Conservation (phyloP, 2,888 invertebrate species). For the Drosophila koepferae region DNA sequence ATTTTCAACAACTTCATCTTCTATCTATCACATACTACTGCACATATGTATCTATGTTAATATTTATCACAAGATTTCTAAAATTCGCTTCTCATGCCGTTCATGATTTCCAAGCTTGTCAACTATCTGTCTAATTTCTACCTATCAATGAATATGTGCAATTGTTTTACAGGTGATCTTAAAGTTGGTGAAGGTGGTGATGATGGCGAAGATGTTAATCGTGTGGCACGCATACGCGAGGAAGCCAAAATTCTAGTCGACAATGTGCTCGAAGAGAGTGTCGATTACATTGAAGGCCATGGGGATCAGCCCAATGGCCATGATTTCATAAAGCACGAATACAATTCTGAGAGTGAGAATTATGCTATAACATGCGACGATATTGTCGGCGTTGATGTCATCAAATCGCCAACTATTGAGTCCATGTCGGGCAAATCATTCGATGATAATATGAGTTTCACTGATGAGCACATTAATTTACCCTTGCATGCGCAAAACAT, state of each 20-base stretch:
- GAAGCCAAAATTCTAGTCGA: constrained; percentile 84
- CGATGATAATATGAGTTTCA: constrained; percentile 84
- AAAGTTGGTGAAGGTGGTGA: constrained; percentile 66
- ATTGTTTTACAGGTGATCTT: constrained; percentile 74
- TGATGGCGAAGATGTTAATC: constrained; percentile 56
- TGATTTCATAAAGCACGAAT: constrained; percentile 70
- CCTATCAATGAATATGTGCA: constrained; percentile 69
- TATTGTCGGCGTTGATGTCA: constrained; percentile 83
- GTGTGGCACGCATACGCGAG: constrained; percentile 76
- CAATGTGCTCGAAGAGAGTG: constrained; percentile 84
- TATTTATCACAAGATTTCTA: constrained; percentile 25
- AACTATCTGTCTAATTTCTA: constrained; percentile 49
- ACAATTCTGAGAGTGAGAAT: constrained; percentile 85
- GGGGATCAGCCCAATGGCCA: constrained; percentile 69
- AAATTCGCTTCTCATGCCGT: constrained; percentile 58
- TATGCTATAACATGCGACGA: constrained; percentile 85
- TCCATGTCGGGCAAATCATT: constrained; percentile 85
- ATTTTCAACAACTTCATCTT: constrained; percentile 43
- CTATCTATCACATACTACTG: constrained; percentile 44
- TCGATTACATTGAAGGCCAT: constrained; percentile 82
- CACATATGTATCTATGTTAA: constrained; percentile 41
- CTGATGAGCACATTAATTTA: constrained; percentile 79
- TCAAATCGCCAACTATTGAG: constrained; percentile 85
- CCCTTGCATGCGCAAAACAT: constrained; percentile 77
- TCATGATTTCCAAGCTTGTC: constrained; percentile 69